These are phyloP conservation scores for Heliocidaris tuberculata DNA, from an alignment of 35 echinoderm and acorn worm genomes.

Conservation along the genomic window DNA sequence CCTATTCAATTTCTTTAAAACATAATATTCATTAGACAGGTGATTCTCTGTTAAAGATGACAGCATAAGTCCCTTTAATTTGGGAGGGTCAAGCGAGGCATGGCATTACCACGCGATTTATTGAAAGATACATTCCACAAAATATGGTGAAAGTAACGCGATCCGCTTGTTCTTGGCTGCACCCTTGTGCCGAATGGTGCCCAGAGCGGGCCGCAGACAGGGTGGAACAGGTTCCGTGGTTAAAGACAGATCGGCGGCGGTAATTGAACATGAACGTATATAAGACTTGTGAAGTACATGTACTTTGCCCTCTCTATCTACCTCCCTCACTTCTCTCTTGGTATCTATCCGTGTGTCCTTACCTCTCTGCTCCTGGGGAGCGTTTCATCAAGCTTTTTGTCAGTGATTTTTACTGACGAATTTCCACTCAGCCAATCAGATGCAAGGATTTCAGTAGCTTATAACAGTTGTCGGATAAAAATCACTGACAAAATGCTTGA, in stretches of 20 bases:
- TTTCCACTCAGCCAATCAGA: too few species aligned
- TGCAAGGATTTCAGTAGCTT: too few species aligned
- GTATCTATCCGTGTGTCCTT: neutral
- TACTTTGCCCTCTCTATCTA: neutral
- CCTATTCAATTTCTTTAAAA: neutral
- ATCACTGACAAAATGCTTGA: too few species aligned
- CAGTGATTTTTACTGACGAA: too few species aligned
- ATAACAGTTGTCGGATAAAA: too few species aligned
- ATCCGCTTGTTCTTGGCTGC: conserved; percentile 10
- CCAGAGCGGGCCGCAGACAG: neutral
- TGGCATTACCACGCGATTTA: conserved; percentile 31
- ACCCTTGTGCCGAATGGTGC: neutral
- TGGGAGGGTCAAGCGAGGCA: neutral
- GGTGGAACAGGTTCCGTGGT: conserved; percentile 4
- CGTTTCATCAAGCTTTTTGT: too few species aligned
- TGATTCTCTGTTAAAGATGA: neutral
- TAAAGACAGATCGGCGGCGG: neutral
- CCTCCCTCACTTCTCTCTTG: neutral
- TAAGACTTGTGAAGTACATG: neutral
- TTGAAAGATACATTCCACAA: neutral
- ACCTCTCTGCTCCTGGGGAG: neutral
- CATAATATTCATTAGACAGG: neutral
- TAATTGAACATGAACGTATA: conserved; percentile 13
- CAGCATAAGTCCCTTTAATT: neutral
- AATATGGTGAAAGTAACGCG: neutral